A percentile compares a stretch with the other conserved stretches of the same genome.
Evolutionary conservation across 2,888 invertebrate species (phyloP).

Genomic region (Leucoptera coffeella): DNA sequence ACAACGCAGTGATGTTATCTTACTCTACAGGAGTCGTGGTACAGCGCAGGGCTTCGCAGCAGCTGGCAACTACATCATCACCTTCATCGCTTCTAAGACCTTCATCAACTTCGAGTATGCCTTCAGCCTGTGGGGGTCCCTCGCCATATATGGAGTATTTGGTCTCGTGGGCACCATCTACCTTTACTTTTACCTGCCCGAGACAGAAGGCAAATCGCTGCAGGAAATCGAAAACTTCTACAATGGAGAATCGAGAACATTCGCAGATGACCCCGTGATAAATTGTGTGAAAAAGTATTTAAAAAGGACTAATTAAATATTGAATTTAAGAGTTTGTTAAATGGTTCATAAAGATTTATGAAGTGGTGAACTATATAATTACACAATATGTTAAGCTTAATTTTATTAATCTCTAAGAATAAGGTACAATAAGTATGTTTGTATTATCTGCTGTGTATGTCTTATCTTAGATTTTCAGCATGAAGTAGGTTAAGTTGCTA

Average conservation of each 20-base stretch:
- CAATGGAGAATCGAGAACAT: conserved; percentile 21
- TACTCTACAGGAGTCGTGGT: conserved; percentile 35
- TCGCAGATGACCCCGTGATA: conserved; percentile 34
- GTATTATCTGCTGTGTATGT: no score
- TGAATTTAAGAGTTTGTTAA: no score
- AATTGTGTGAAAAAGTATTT: conserved; percentile 11
- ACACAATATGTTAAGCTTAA: no score
- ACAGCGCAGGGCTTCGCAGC: conserved; percentile 47
- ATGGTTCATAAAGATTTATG: no score
- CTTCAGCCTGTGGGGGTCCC: conserved; percentile 38
- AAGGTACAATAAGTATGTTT: no score
- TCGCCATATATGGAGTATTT: conserved; percentile 38
- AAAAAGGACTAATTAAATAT: no score
- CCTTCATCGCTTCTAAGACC: conserved; percentile 47
- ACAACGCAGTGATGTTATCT: no score
- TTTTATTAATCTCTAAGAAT: no score
- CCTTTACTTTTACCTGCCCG: conserved; percentile 45
- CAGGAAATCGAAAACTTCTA: conserved; percentile 45
- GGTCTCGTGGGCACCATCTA: conserved; percentile 38
- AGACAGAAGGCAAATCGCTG: conserved; percentile 48
- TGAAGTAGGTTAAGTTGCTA: no score
- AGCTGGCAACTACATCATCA: conserved; percentile 43
- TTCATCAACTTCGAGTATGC: conserved; percentile 36
- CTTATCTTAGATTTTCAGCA: no score
- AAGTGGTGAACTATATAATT: no score